Percentiles rank a stretch among this genome's conserved stretches.
Evolutionary conservation across 2,888 invertebrate genomes (phyloP).

Genomic region (Melanargia galathea): DNA sequence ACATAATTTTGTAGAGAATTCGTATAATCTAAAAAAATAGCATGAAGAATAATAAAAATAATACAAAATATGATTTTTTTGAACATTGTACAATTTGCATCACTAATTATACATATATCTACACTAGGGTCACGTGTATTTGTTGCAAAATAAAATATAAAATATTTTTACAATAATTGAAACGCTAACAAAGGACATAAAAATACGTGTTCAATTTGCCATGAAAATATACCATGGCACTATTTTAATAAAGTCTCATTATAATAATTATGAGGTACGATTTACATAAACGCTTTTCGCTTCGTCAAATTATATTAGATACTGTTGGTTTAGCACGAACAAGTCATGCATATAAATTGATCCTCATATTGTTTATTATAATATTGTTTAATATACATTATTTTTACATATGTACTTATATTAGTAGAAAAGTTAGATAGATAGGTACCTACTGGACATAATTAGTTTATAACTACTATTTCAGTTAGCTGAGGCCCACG

Average conservation of each 20-base stretch:
- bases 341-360: neutral
- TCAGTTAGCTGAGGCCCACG: too few relatives aligned
- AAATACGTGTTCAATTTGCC: slow-evolving; percentile 18
- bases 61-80: slow-evolving; percentile 19
- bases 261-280: neutral
- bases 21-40: slow-evolving; percentile 8
- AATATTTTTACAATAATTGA: neutral
- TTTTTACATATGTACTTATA: too few relatives aligned
- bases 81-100: slow-evolving; percentile 23
- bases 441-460: too few relatives aligned
- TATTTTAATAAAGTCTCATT: slow-evolving; percentile 26
- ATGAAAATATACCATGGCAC: slow-evolving; percentile 13
- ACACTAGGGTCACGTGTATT: neutral
- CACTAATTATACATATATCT: neutral
- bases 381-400: too few relatives aligned
- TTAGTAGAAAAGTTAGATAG: too few relatives aligned
- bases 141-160: neutral
- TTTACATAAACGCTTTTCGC: slow-evolving; percentile 8
- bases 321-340: neutral
- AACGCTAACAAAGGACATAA: neutral
- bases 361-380: too few relatives aligned
- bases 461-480: too few relatives aligned
- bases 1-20: slow-evolving; percentile 21
- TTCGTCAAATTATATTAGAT: neutral
- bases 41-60: slow-evolving; percentile 12